Percentiles rank a stretch among this genome's conserved stretches.
Conservation (phyloP, 2,113 vertebrate species). For the Ovibos moschatus region DNA sequence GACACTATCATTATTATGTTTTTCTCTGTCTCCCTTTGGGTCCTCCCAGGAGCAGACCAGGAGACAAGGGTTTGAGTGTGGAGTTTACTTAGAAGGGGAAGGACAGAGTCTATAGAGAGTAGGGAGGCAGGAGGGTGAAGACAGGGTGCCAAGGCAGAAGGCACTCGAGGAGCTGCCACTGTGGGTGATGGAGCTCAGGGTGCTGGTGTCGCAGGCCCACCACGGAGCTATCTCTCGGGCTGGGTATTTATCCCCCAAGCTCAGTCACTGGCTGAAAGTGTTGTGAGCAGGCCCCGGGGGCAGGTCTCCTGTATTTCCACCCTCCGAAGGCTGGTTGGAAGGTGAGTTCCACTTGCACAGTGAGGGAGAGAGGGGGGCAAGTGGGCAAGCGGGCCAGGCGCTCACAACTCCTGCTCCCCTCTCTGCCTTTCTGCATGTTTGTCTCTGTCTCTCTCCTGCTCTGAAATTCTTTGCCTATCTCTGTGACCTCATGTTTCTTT, state of each 20-base stretch:
- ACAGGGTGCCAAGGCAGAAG: neutral
- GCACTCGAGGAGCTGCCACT: accelerated
- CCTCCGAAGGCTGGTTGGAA: neutral
- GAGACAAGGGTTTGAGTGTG: neutral
- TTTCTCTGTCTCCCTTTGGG: neutral
- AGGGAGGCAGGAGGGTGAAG: neutral
- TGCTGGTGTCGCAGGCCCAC: neutral
- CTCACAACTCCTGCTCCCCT: neutral
- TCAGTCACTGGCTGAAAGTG: neutral
- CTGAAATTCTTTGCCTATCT: neutral
- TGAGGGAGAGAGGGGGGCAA: neutral
- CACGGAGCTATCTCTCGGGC: too few relatives aligned
- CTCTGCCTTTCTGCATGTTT: neutral
- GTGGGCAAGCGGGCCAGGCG: accelerated
- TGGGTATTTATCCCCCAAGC: neutral
- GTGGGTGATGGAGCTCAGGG: neutral
- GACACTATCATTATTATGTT: neutral
- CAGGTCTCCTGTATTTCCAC: neutral
- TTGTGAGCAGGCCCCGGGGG: neutral
- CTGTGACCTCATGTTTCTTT: neutral
- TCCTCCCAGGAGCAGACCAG: neutral
- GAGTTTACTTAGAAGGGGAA: neutral
- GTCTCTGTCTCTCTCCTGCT: neutral
- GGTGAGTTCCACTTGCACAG: neutral
- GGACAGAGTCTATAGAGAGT: accelerated